These are phyloP conservation scores for Ambastaia sidthimunki DNA, from an alignment of 2,797 vertebrate genomes.

Conservation along the genomic window DNA sequence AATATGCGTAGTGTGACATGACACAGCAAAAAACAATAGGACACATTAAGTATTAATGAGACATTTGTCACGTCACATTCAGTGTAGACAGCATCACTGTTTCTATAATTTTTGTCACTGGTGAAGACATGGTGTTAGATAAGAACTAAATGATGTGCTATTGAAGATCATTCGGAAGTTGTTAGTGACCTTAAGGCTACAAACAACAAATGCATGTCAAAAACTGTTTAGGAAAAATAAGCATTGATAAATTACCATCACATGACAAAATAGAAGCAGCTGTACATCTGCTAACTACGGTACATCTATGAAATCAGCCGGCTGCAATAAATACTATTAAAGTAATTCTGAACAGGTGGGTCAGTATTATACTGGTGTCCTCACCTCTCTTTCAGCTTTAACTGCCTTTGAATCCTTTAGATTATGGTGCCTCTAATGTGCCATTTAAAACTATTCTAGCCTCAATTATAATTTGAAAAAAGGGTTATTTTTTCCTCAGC, in stretches of 20 bases:
- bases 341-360: constrained; percentile 40
- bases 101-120: no score
- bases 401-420: constrained; percentile 63
- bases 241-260: not conserved
- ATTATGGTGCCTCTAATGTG: constrained; percentile 53
- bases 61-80: no score
- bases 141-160: not conserved
- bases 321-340: constrained; percentile 21
- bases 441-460: constrained; percentile 67
- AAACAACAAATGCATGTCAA: not conserved
- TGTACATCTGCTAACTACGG: constrained; percentile 6
- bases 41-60: no score
- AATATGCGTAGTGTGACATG: no score
- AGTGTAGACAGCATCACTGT: no score
- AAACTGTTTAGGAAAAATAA: not conserved
- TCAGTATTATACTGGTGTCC: constrained; percentile 39
- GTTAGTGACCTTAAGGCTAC: not conserved
- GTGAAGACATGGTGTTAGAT: no score
- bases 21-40: no score
- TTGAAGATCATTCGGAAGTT: not conserved
- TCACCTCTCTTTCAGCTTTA: constrained; percentile 55
- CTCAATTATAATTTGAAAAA: constrained; percentile 72
- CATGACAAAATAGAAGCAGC: constrained; percentile 5
- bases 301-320: not conserved
- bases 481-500: constrained; percentile 65